These are phyloP conservation scores for Ceuthmochares aereus DNA, from an alignment of 2,113 vertebrate genomes.

Conservation along the genomic window DNA sequence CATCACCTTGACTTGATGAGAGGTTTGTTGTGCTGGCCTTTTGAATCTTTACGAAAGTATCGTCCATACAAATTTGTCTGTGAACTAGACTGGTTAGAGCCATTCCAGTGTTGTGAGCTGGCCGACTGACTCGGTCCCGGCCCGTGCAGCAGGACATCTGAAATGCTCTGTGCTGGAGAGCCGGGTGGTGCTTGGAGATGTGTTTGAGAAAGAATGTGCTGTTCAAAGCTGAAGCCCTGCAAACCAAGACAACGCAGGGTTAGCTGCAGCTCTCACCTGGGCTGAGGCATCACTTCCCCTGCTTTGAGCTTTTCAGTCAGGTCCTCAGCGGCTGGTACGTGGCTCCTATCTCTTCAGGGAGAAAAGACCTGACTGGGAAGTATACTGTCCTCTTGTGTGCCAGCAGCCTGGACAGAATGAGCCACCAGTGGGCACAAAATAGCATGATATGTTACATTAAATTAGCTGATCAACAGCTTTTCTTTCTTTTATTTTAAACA, in stretches of 20 bases:
- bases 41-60: background rate
- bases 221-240: background rate
- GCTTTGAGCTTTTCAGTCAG: background rate
- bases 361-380: background rate
- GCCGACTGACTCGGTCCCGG: background rate
- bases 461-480: background rate
- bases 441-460: background rate
- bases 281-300: background rate
- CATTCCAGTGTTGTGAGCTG: background rate
- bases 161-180: background rate
- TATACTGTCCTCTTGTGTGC: background rate
- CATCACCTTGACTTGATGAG: background rate
- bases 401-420: background rate
- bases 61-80: background rate
- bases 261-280: accelerated
- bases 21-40: background rate
- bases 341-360: background rate
- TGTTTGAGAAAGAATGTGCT: background rate
- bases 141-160: background rate
- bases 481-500: background rate
- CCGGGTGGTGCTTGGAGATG: background rate
- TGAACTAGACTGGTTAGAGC: background rate
- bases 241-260: background rate
- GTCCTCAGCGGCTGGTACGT: accelerated
- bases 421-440: background rate